These are phyloP conservation scores for Parapristionchus giblindavisi DNA, from an alignment of 2,888 invertebrate species.

Conservation along the genomic window DNA sequence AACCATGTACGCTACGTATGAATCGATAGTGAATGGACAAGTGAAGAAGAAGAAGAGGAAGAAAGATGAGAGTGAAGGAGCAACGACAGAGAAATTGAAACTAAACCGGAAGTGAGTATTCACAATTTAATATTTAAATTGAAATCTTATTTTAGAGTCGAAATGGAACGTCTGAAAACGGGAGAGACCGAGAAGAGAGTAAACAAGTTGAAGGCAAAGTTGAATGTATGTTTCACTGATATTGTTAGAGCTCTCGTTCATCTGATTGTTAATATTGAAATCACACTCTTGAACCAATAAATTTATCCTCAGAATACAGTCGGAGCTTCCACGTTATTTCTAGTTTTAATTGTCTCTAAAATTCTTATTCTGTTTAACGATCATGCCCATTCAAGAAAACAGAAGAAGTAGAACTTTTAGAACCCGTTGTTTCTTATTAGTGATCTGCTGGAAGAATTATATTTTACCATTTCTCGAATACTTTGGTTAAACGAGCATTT, in stretches of 20 bases:
- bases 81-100: slow-evolving; percentile 5
- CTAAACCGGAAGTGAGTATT: background rate
- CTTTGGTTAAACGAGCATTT: too few species aligned
- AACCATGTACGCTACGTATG: slow-evolving; percentile 30
- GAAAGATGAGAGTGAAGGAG: slow-evolving; percentile 6
- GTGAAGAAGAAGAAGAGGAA: slow-evolving; percentile 34
- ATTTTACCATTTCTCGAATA: too few species aligned
- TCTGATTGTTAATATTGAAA: too few species aligned
- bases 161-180: slow-evolving; percentile 2
- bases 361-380: too few species aligned
- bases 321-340: too few species aligned
- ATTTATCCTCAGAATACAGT: too few species aligned
- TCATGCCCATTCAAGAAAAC: too few species aligned
- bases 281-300: too few species aligned
- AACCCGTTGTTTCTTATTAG: too few species aligned
- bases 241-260: background rate
- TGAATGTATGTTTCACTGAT: background rate
- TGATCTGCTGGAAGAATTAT: too few species aligned
- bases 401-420: too few species aligned
- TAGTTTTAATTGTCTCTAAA: too few species aligned
- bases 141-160: background rate
- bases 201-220: background rate
- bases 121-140: background rate
- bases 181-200: slow-evolving; percentile 14
- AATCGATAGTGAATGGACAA: slow-evolving; percentile 22